Percentiles rank a stretch among this genome's conserved stretches.
Conservation (phyloP, 37 sponge, comb jelly and placozoan species). For the Bolinopsis microptera region DNA sequence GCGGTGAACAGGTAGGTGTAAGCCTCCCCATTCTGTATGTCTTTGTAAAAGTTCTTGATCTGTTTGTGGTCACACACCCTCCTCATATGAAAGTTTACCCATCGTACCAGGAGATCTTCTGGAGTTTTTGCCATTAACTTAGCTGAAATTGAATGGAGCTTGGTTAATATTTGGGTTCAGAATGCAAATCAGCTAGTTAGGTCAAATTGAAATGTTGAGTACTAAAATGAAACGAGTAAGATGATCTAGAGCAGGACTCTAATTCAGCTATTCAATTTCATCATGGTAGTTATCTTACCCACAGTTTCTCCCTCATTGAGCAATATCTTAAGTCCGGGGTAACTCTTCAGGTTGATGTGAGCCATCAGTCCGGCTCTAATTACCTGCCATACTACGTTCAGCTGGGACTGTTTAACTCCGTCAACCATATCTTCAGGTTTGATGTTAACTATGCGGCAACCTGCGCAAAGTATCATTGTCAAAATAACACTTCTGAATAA, state of each 20-base stretch:
- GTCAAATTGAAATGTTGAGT: not conserved
- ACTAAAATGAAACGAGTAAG: not conserved
- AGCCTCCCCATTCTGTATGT: conserved; percentile 43
- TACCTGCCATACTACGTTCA: conserved; percentile 57
- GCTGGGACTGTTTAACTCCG: conserved; percentile 11
- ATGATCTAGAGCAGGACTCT: too few relatives aligned
- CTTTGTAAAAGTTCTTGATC: conserved; percentile 42
- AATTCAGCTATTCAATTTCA: too few relatives aligned
- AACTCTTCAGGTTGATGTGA: not conserved
- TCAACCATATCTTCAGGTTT: conserved; percentile 42
- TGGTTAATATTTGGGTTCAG: not conserved
- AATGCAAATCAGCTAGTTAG: not conserved
- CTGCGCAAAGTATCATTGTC: not conserved
- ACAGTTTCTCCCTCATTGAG: not conserved
- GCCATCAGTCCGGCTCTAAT: conserved; percentile 31
- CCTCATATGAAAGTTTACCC: conserved; percentile 56
- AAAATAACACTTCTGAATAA: too few relatives aligned
- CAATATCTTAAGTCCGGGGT: not conserved
- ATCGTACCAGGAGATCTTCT: conserved; percentile 65
- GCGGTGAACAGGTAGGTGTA: conserved; percentile 56
- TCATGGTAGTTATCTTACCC: too few relatives aligned
- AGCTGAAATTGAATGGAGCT: too few relatives aligned
- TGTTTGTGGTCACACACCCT: conserved; percentile 34
- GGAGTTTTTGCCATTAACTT: conserved; percentile 31
- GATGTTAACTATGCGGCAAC: conserved; percentile 20